A percentile compares a stretch with the other conserved stretches of the same genome.
Evolutionary conservation across 92 coral and sea anemone genomes (phyloP).

Genomic region (Porites evermanni): DNA sequence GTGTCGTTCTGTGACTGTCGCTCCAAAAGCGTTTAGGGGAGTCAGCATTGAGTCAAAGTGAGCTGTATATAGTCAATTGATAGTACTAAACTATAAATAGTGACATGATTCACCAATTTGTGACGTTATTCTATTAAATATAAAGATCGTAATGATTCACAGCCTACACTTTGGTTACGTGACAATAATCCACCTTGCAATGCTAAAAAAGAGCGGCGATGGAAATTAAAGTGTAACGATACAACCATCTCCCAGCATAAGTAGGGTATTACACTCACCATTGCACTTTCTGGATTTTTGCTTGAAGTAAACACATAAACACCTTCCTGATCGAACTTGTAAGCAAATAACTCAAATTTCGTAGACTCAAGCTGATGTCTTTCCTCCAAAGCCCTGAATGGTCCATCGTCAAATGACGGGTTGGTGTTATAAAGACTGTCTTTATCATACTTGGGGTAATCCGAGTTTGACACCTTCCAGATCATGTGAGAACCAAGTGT

Average conservation of each 20-base stretch:
- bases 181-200: too few relatives aligned
- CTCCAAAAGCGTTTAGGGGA: too few relatives aligned
- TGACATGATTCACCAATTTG: too few relatives aligned
- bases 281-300: slow-evolving; percentile 69
- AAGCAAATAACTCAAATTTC: slow-evolving; percentile 88
- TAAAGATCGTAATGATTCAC: too few relatives aligned
- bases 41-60: too few relatives aligned
- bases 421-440: slow-evolving; percentile 91
- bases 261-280: slow-evolving; percentile 70
- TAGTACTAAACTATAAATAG: too few relatives aligned
- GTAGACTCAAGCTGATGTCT: slow-evolving; percentile 80
- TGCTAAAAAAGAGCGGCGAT: too few relatives aligned
- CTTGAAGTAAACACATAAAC: slow-evolving; percentile 95
- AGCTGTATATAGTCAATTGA: too few relatives aligned
- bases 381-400: slow-evolving; percentile 81
- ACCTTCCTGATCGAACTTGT: slow-evolving; percentile 88
- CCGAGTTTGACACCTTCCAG: slow-evolving; percentile 81
- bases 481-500: slow-evolving; percentile 81
- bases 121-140: too few relatives aligned
- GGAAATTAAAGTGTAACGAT: not conserved
- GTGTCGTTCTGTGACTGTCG: too few relatives aligned
- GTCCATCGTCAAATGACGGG: slow-evolving; percentile 91
- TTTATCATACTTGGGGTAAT: slow-evolving; percentile 87
- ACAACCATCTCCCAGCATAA: not conserved
- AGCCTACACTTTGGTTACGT: too few relatives aligned